These are phyloP conservation scores for Saguinus imperator DNA, from an alignment of 2,113 vertebrate species.

Conservation along the genomic window DNA sequence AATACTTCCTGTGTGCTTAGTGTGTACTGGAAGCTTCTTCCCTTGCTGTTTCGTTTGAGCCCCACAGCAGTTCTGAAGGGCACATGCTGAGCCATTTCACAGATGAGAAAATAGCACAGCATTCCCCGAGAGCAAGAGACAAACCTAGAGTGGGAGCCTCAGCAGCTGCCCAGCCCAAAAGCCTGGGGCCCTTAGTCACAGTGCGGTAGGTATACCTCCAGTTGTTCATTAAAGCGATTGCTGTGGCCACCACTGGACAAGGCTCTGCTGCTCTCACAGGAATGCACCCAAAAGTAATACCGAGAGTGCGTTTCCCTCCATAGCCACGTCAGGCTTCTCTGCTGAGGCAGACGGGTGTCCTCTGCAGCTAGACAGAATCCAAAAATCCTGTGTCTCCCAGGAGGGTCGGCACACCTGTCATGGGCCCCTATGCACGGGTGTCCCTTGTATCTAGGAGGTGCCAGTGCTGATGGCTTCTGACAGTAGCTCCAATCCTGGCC, in stretches of 20 bases:
- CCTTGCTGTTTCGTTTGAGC: background rate
- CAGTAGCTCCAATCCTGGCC: background rate
- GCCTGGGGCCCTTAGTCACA: background rate
- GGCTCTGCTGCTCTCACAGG: background rate
- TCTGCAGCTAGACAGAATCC: background rate
- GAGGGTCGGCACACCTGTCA: background rate
- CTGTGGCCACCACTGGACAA: too few species aligned
- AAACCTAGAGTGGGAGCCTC: background rate
- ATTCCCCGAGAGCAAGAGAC: background rate
- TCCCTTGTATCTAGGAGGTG: fast-evolving
- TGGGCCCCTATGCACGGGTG: too few species aligned
- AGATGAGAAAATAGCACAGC: background rate
- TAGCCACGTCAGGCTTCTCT: background rate
- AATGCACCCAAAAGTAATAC: too few species aligned
- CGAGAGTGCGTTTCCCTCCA: fast-evolving
- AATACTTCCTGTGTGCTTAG: background rate
- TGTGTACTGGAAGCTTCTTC: background rate
- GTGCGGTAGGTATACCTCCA: background rate
- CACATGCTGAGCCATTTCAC: background rate
- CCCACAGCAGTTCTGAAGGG: background rate
- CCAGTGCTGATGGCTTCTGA: background rate
- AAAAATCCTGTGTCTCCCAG: background rate
- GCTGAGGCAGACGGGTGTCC: too few species aligned
- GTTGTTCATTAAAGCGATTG: background rate
- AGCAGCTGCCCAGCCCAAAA: fast-evolving